phyloP scores from a whole-genome alignment of 2,113 vertebrate genomes.

The Campylorhamphus procurvoides region DNA sequence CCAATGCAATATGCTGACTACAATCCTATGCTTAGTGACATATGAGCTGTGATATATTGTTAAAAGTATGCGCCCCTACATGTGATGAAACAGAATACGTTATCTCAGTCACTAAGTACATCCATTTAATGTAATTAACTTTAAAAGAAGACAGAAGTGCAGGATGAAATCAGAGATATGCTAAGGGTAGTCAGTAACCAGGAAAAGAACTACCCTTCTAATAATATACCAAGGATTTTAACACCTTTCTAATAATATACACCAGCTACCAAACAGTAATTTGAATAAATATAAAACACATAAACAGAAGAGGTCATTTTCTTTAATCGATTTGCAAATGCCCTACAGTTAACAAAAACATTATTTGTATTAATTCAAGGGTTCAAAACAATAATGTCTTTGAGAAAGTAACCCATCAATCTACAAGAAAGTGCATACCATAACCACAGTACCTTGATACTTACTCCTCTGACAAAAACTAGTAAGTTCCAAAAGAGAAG shows the following conservation, averaged over 20 bases:
- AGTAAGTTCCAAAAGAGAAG: background rate
- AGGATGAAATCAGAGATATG: slow-evolving; percentile 4
- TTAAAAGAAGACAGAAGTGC: slow-evolving; percentile 32
- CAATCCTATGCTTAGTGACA: background rate
- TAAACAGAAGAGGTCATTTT: background rate
- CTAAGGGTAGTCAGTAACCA: slow-evolving; percentile 10
- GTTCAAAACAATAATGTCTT: background rate
- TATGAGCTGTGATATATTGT: background rate
- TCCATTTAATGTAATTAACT: slow-evolving; percentile 49
- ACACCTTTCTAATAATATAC: slow-evolving; percentile 27
- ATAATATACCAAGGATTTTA: slow-evolving; percentile 16
- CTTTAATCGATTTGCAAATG: background rate
- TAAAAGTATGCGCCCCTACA: background rate
- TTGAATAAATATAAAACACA: background rate
- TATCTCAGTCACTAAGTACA: slow-evolving; percentile 8
- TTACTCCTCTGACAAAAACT: background rate
- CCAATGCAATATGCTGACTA: background rate
- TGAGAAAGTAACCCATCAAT: background rate
- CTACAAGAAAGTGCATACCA: background rate
- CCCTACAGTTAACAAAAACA: background rate
- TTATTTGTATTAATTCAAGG: background rate
- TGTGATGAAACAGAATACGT: slow-evolving; percentile 34
- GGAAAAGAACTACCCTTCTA: slow-evolving; percentile 37
- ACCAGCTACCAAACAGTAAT: background rate
- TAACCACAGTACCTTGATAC: background rate